Percentiles rank a stretch among this genome's conserved stretches.
These are phyloP conservation scores for Himantopus leucocephalus DNA, from an alignment of 2,113 vertebrate species.

Conservation along the genomic window DNA sequence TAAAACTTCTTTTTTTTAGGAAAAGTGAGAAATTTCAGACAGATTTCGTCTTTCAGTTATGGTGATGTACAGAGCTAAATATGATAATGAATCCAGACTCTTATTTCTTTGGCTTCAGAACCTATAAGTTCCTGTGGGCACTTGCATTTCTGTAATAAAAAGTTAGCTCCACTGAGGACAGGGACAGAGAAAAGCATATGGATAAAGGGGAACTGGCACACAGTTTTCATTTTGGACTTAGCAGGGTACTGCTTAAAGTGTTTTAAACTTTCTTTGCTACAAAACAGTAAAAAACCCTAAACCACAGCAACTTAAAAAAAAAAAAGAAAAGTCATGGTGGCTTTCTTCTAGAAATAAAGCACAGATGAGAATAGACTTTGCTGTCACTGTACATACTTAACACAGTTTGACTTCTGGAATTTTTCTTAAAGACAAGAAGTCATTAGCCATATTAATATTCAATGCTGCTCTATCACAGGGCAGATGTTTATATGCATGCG, in stretches of 20 bases:
- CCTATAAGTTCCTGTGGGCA: background rate
- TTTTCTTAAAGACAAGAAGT: constrained; percentile 12
- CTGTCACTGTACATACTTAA: background rate
- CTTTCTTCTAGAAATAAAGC: background rate
- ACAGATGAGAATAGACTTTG: background rate
- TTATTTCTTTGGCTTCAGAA: background rate
- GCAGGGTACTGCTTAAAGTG: background rate
- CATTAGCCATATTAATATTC: constrained; percentile 35
- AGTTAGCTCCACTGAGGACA: background rate
- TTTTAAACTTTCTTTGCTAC: background rate
- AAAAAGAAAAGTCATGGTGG: accelerated
- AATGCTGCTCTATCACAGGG: background rate
- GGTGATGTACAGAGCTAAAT: background rate
- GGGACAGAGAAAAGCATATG: background rate
- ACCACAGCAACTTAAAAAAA: background rate
- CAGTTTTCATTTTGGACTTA: background rate
- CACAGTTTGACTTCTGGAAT: background rate
- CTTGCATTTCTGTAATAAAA: background rate
- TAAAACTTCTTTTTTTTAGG: background rate
- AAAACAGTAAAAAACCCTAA: background rate
- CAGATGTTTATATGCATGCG: constrained; percentile 67
- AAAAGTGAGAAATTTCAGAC: background rate
- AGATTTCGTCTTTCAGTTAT: background rate
- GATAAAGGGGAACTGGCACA: background rate
- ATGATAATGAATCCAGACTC: background rate